Conservation (phyloP, 2,113 vertebrate genomes). For the Melanerpes aurifrons region DNA sequence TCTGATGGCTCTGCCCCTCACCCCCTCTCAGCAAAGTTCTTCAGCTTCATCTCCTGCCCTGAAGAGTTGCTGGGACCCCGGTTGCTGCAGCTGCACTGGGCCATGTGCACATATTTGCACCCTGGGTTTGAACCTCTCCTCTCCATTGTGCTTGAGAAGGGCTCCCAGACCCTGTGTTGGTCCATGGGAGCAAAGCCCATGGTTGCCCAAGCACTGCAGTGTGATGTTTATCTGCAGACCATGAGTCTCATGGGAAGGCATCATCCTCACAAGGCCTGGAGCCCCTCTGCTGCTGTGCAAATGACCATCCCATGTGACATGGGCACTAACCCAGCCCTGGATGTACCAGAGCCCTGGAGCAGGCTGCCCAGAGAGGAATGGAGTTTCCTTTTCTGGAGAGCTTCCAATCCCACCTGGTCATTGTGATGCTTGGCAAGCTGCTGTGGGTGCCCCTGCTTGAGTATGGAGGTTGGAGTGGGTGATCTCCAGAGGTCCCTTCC, state of each 20-base stretch:
- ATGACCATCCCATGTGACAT: fast-evolving
- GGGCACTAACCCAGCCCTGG: background rate
- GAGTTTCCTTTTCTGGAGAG: background rate
- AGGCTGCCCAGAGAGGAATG: background rate
- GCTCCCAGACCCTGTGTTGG: fast-evolving
- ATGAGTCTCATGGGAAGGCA: fast-evolving
- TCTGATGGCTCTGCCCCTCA: conserved; percentile 41
- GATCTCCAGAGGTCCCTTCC: background rate
- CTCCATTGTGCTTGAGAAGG: fast-evolving
- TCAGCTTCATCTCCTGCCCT: background rate
- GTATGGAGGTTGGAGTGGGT: background rate
- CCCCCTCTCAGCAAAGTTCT: background rate
- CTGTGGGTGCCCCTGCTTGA: background rate
- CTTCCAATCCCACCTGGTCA: background rate
- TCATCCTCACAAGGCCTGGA: background rate
- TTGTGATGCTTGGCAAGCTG: background rate
- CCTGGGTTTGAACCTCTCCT: background rate
- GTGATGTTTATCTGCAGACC: fast-evolving
- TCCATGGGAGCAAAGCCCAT: fast-evolving
- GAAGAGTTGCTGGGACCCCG: fast-evolving
- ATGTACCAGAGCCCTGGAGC: background rate
- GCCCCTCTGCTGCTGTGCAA: background rate
- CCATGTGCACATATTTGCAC: background rate
- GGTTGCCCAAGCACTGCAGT: fast-evolving
- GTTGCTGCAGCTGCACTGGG: background rate